Conservation (phyloP, 2,797 vertebrate species). For the Galaxias olidus region DNA sequence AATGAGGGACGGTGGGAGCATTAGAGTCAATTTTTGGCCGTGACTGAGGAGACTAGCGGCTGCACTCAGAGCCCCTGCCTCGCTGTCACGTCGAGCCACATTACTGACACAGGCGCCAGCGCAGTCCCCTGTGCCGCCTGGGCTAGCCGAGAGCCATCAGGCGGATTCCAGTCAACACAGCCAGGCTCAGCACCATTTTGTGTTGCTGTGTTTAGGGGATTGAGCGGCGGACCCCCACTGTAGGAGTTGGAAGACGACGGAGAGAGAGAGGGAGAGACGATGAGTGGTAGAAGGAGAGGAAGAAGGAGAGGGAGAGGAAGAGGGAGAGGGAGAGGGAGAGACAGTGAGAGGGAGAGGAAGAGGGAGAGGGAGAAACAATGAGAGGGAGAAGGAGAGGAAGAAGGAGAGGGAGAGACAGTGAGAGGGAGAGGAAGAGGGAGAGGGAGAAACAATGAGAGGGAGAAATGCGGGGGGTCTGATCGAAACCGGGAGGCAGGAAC, state of each 20-base stretch:
- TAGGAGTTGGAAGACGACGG: too few relatives aligned
- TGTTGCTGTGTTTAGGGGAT: not conserved
- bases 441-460: too few relatives aligned
- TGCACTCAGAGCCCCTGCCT: not conserved
- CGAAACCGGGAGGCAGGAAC: too few relatives aligned
- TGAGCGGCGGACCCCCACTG: too few relatives aligned
- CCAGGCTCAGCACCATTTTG: too few relatives aligned
- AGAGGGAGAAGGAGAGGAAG: not conserved
- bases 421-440: slow-evolving; percentile 1
- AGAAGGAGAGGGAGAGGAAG: not conserved
- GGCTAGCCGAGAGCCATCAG: too few relatives aligned
- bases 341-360: too few relatives aligned
- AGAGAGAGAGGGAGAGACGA: not conserved
- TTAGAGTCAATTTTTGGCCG: slow-evolving; percentile 44
- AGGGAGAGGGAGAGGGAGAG: not conserved
- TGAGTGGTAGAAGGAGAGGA: not conserved
- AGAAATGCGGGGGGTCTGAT: too few relatives aligned
- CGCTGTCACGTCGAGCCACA: slow-evolving; percentile 21
- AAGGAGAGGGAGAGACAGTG: not conserved
- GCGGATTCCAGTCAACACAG: too few relatives aligned
- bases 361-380: not conserved
- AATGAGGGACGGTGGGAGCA: slow-evolving; percentile 25
- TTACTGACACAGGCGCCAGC: slow-evolving; percentile 29
- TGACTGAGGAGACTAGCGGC: slow-evolving; percentile 9
- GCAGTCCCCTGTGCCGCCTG: too few relatives aligned